Evolutionary conservation across 2,888 invertebrate species (phyloP).

Genomic region (Dioctria rufipes): DNA sequence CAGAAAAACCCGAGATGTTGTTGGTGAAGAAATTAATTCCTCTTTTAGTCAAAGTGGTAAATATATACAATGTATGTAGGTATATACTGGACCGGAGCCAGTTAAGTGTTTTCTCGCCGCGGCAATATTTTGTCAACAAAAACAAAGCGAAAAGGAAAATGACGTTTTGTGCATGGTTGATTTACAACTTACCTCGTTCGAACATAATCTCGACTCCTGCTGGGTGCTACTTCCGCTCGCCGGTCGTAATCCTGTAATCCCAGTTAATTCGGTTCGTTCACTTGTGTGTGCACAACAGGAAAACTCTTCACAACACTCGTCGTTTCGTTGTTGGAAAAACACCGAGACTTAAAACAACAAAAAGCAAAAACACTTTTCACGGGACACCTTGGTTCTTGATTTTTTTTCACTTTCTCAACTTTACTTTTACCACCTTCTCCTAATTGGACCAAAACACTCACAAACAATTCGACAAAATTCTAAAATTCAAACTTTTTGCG

Average conservation of each 20-base stretch:
- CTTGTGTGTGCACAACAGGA: not conserved
- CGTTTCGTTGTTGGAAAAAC: no score
- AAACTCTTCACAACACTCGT: conserved; percentile 1
- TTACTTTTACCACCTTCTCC: not conserved
- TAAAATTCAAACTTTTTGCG: not conserved
- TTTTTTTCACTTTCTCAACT: conserved; percentile 7
- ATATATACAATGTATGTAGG: not conserved
- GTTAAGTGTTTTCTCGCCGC: not conserved
- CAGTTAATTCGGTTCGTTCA: conserved; percentile 26
- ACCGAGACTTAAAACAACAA: not conserved
- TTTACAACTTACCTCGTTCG: not conserved
- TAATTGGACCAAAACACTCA: not conserved
- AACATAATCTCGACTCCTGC: not conserved
- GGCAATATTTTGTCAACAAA: not conserved
- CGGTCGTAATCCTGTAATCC: conserved; percentile 11
- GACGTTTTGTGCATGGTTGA: not conserved
- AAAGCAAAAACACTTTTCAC: not conserved
- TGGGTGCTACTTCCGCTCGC: not conserved
- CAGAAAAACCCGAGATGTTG: conserved; percentile 11
- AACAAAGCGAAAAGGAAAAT: not conserved
- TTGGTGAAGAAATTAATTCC: not conserved
- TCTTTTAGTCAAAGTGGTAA: not conserved
- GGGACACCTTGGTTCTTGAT: not conserved
- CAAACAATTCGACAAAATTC: not conserved
- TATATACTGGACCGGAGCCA: not conserved